Evolutionary conservation across 2,888 invertebrate species (phyloP).

Genomic region (Noctua janthina): DNA sequence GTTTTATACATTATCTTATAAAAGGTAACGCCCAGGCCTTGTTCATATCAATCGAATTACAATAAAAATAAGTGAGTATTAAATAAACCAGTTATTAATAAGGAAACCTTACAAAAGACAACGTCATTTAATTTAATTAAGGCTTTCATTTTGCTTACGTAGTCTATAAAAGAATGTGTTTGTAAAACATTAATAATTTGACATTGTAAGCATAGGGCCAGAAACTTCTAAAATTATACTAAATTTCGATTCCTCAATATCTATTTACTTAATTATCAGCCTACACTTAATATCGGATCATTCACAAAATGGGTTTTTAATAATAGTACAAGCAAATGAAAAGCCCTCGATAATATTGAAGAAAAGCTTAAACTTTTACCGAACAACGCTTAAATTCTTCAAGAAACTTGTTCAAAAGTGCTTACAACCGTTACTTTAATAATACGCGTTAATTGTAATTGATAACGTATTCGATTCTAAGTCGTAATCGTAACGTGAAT

Average conservation of each 20-base stretch:
- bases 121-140: constrained; percentile 39
- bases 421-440: constrained; percentile 83
- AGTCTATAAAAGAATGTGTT: constrained; percentile 5
- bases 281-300: constrained; percentile 71
- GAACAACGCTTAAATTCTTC: constrained; percentile 80
- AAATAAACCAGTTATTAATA: constrained; percentile 48
- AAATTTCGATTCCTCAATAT: constrained; percentile 57
- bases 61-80: constrained; percentile 34
- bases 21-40: constrained; percentile 31
- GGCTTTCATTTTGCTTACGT: constrained; percentile 13
- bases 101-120: constrained; percentile 42
- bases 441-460: constrained; percentile 85
- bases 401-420: constrained; percentile 82
- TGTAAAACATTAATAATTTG: constrained; percentile 24
- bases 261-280: constrained; percentile 69
- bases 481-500: constrained; percentile 84
- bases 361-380: constrained; percentile 82
- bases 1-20: constrained; percentile 22
- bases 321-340: constrained; percentile 82
- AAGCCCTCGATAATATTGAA: constrained; percentile 80
- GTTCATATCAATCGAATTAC: constrained; percentile 42
- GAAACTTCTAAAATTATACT: constrained; percentile 54
- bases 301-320: constrained; percentile 84
- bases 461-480: constrained; percentile 83
- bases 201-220: constrained; percentile 31